Evolutionary conservation across 92 coral and sea anemone genomes (phyloP).

Genomic region (Porites rus): DNA sequence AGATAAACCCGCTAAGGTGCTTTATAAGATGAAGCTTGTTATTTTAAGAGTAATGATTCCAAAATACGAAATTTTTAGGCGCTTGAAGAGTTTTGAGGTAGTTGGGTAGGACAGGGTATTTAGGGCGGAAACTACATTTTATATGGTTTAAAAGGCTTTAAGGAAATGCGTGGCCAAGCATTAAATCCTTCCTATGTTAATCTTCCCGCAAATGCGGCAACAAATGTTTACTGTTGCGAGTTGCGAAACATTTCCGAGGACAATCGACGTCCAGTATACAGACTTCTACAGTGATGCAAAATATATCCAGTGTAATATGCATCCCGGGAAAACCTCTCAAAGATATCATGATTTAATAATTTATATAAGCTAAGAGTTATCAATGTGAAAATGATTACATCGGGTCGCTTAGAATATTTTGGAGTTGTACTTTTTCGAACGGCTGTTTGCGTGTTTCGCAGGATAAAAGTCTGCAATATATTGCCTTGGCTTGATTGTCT

Average conservation of each 20-base stretch:
- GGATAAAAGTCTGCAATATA: conserved; percentile 1
- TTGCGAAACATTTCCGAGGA: conserved; percentile 16
- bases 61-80: conserved; percentile 31
- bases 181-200: background rate
- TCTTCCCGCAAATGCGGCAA: background rate
- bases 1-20: conserved; percentile 67
- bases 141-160: background rate
- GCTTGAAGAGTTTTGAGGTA: background rate
- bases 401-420: background rate
- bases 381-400: conserved; percentile 2
- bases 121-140: conserved; percentile 2
- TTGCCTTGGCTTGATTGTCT: conserved; percentile 2
- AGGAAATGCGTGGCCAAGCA: conserved; percentile 19
- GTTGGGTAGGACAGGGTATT: background rate
- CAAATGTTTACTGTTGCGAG: conserved; percentile 29
- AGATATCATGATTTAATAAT: conserved; percentile 36
- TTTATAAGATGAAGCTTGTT: conserved; percentile 54
- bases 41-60: conserved; percentile 58
- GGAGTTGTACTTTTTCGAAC: background rate
- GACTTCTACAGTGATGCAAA: background rate
- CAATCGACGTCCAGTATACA: background rate
- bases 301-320: background rate
- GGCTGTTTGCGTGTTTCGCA: background rate
- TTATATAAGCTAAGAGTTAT: conserved; percentile 37
- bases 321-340: conserved; percentile 12